phyloP scores from a whole-genome alignment of 2,888 invertebrate genomes.

The Therioaphis trifolii region DNA sequence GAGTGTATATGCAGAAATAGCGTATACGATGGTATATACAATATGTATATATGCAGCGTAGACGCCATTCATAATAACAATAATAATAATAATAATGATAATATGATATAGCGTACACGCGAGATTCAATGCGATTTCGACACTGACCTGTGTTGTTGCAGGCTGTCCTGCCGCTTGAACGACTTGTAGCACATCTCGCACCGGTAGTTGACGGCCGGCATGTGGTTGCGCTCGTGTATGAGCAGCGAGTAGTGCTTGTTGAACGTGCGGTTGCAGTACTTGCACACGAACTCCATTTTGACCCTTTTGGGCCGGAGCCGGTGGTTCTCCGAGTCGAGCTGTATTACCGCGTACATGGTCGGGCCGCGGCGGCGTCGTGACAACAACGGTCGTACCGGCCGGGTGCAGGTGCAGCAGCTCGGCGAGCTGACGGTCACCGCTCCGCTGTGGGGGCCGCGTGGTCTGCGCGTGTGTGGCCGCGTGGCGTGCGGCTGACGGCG shows the following conservation, averaged over 20 bases:
- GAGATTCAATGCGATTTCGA: constrained; percentile 57
- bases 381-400: not conserved
- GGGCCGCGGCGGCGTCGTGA: constrained; percentile 67
- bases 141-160: constrained; percentile 90
- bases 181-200: constrained; percentile 98
- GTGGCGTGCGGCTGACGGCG: too few species aligned
- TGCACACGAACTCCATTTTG: constrained; percentile 98
- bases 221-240: constrained; percentile 98
- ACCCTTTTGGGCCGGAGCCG: constrained; percentile 88
- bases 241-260: constrained; percentile 98
- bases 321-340: constrained; percentile 88
- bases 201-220: constrained; percentile 95
- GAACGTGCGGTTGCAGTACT: constrained; percentile 96
- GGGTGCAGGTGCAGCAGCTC: not conserved
- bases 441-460: not conserved
- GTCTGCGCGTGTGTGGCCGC: not conserved
- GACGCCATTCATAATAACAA: too few species aligned
- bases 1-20: not conserved
- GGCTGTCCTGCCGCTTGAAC: constrained; percentile 96
- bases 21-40: not conserved
- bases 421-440: not conserved
- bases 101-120: constrained; percentile 1
- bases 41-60: not conserved
- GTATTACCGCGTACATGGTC: constrained; percentile 91
- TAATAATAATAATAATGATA: not conserved